Evolutionary conservation across 2,113 vertebrate species (phyloP).

Genomic region (Nannobrachium achirus): DNA sequence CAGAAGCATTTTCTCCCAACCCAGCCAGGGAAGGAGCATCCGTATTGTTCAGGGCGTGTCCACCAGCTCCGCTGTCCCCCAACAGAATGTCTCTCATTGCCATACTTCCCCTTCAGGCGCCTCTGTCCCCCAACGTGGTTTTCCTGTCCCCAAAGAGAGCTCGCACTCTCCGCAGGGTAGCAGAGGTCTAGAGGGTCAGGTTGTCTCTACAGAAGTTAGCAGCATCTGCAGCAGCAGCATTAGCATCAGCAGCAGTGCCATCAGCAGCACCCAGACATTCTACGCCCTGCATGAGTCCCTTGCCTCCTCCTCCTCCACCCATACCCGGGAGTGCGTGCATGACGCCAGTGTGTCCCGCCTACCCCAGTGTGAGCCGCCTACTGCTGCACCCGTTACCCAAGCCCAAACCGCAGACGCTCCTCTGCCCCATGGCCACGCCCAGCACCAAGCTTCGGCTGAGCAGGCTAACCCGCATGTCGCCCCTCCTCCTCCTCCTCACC

Average conservation of each 20-base stretch:
- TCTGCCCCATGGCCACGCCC: too few relatives aligned
- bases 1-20: background rate
- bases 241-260: constrained; percentile 12
- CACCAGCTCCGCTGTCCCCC: constrained; percentile 10
- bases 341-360: constrained; percentile 74
- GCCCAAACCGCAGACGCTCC: constrained; percentile 8
- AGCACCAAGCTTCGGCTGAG: constrained; percentile 28
- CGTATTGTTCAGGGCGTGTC: background rate
- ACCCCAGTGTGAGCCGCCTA: background rate
- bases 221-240: background rate
- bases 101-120: background rate
- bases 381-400: background rate
- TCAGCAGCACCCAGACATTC: constrained; percentile 58
- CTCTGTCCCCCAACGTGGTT: background rate
- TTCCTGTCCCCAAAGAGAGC: background rate
- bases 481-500: constrained; percentile 58
- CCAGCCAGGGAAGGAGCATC: constrained; percentile 7
- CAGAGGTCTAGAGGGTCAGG: constrained; percentile 22
- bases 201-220: background rate
- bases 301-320: constrained; percentile 40
- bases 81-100: background rate
- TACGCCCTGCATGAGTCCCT: constrained; percentile 68
- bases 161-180: background rate
- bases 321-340: constrained; percentile 82
- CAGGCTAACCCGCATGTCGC: constrained; percentile 83